Conservation (phyloP, 2,888 invertebrate species). For the Lepidocyrtinus sp. region DNA sequence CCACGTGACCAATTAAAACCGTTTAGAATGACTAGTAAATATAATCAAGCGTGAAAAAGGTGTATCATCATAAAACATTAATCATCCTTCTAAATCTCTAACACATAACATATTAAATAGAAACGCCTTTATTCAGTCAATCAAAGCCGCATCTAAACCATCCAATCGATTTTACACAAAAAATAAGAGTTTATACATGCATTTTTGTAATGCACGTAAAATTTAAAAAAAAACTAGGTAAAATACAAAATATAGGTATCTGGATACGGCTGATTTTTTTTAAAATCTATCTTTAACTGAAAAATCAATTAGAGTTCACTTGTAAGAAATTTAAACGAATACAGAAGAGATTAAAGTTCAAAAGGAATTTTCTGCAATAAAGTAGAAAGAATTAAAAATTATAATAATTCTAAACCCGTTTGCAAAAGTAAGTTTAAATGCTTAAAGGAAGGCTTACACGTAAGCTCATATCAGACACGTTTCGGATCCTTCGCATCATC, state of each 20-base stretch:
- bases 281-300: background rate
- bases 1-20: constrained; percentile 23
- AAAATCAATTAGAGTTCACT: background rate
- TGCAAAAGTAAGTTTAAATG: background rate
- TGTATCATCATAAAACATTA: no score
- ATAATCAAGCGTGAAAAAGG: no score
- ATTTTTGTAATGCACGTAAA: no score
- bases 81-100: no score
- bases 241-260: background rate
- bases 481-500: background rate
- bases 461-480: background rate
- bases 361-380: background rate
- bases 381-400: background rate
- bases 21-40: background rate
- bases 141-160: no score
- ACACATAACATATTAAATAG: no score
- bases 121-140: no score
- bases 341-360: background rate
- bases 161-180: no score
- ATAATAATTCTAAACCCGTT: background rate
- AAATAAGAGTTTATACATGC: no score
- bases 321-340: background rate
- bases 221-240: no score
- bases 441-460: background rate
- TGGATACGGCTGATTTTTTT: background rate